Conservation (phyloP, 2,797 vertebrate species). For the Sciurus carolinensis region DNA sequence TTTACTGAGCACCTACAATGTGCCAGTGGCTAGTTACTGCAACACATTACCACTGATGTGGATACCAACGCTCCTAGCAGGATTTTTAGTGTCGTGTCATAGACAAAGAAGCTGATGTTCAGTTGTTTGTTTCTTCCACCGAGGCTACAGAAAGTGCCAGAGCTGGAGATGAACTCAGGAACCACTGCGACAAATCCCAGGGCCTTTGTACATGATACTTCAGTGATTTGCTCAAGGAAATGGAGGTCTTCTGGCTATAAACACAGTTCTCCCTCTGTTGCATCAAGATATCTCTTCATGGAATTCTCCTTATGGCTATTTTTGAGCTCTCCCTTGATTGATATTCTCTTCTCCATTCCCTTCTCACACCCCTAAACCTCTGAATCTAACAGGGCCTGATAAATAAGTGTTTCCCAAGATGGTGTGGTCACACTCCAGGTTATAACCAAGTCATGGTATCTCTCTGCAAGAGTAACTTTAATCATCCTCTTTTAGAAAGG, state of each 20-base stretch:
- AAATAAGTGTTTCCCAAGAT: not conserved
- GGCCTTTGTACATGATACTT: not conserved
- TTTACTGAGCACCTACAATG: not conserved
- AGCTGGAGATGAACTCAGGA: not conserved
- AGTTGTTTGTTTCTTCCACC: not conserved
- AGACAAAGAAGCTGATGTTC: not conserved
- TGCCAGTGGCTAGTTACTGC: not conserved
- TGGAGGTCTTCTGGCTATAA: not conserved
- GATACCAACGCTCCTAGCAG: not conserved
- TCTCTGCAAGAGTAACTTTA: not conserved
- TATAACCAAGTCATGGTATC: not conserved
- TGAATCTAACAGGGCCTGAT: not conserved
- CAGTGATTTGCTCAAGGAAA: slow-evolving; percentile 15
- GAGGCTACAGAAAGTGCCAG: not conserved
- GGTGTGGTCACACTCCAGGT: not conserved
- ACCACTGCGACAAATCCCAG: not conserved
- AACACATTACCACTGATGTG: not conserved
- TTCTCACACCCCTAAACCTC: not conserved
- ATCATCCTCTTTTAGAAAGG: not conserved
- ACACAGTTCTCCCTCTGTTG: not conserved
- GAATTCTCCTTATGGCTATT: not conserved
- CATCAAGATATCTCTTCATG: not conserved
- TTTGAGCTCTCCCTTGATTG: not conserved
- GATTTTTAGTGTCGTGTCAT: not conserved
- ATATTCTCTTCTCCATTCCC: not conserved